phyloP scores from a whole-genome alignment of 1,140 invertebrate species.

The Stegodyphus mimosarum region DNA sequence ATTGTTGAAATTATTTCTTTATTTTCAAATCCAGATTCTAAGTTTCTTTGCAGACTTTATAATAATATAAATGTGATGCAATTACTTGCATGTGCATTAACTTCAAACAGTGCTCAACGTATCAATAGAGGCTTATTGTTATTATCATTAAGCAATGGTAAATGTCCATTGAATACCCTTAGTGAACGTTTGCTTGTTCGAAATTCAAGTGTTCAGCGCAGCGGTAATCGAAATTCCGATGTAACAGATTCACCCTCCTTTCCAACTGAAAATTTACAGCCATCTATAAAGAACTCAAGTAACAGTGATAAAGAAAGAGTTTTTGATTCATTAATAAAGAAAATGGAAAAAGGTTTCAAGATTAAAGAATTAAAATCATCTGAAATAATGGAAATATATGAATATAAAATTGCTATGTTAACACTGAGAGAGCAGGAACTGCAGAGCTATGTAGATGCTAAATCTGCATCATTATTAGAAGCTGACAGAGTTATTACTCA shows the following conservation, averaged over 20 bases:
- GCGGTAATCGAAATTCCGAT: neutral
- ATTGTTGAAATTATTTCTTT: conserved; percentile 15
- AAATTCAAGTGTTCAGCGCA: conserved; percentile 1
- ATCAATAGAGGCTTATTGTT: conserved; percentile 23
- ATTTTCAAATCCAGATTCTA: neutral
- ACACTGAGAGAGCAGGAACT: conserved; percentile 69
- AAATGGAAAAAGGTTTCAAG: conserved; percentile 61
- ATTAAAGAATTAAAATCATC: conserved; percentile 67
- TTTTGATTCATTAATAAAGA: conserved; percentile 44
- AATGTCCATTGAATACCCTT: conserved; percentile 17
- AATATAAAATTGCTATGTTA: conserved; percentile 65
- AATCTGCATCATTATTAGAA: conserved; percentile 67
- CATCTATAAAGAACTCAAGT: conserved; percentile 11
- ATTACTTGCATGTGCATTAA: conserved; percentile 16
- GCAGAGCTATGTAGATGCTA: conserved; percentile 68
- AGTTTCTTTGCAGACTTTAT: conserved; percentile 7
- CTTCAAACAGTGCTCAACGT: conserved; percentile 15
- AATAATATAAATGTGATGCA: neutral
- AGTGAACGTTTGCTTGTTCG: conserved; percentile 22
- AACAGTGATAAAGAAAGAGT: neutral
- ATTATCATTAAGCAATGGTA: neutral
- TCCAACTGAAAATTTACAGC: neutral
- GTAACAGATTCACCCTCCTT: neutral
- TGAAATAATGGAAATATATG: conserved; percentile 69
- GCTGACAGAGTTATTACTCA: conserved; percentile 68